Conservation (phyloP, 2,888 invertebrate genomes). For the Endotricha flammealis region DNA sequence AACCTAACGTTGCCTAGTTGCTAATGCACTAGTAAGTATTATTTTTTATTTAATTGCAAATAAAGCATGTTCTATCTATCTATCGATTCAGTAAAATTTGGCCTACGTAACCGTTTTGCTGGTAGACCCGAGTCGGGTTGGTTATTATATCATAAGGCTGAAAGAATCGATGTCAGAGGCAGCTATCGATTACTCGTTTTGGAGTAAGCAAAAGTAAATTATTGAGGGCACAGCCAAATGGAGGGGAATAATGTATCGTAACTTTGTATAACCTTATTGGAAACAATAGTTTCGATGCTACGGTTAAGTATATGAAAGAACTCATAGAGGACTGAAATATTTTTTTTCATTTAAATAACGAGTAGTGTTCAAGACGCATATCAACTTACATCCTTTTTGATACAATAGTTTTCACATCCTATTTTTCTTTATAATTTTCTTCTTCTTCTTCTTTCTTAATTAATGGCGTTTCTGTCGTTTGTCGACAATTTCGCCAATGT, state of each 20-base stretch:
- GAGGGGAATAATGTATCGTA: constrained; percentile 2
- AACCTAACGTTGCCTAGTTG: not conserved
- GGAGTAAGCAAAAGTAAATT: constrained; percentile 7
- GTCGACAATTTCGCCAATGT: no score
- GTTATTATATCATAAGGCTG: not conserved
- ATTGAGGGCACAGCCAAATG: constrained; percentile 6
- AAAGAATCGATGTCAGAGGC: not conserved
- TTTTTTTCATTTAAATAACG: no score
- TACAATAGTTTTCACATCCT: no score
- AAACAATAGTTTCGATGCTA: no score
- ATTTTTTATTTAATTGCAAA: not conserved
- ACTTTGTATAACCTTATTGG: not conserved
- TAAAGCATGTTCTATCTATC: no score
- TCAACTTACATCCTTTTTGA: no score
- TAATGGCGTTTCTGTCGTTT: no score
- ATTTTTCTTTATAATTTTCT: no score
- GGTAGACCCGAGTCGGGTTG: not conserved
- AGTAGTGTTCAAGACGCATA: no score
- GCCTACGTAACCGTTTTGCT: not conserved
- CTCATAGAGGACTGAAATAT: no score
- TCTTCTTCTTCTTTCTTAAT: no score
- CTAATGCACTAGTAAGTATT: not conserved
- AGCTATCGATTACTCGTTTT: constrained; percentile 6
- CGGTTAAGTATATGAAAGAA: no score
- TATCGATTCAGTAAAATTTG: not conserved